Evolutionary conservation across 2,888 invertebrate genomes (phyloP).

Genomic region (Zeuzera pyrina): DNA sequence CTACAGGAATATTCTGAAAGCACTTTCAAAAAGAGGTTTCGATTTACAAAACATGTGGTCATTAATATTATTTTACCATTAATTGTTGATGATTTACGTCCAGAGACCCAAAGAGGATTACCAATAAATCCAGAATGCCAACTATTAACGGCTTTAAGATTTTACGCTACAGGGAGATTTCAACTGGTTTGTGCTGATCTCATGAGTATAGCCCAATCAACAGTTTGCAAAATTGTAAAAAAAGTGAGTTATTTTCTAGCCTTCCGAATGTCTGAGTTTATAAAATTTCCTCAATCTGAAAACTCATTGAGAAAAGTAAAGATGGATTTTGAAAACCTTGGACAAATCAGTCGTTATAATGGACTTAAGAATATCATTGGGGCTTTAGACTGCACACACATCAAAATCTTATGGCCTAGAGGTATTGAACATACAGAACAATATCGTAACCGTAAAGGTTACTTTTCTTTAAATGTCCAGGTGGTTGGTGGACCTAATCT

Average conservation of each 20-base stretch:
- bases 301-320: neutral
- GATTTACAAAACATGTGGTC: neutral
- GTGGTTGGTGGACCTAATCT: slow-evolving; percentile 8
- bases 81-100: neutral
- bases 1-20: neutral
- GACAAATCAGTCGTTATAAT: neutral
- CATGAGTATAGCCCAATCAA: slow-evolving; percentile 1
- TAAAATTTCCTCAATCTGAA: neutral
- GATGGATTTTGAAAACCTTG: neutral
- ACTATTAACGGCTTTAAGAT: slow-evolving; percentile 9
- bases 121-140: slow-evolving; percentile 1
- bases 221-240: slow-evolving; percentile 2
- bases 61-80: neutral
- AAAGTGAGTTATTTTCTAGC: slow-evolving; percentile 1
- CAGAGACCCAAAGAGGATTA: slow-evolving; percentile 1
- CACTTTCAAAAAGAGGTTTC: neutral
- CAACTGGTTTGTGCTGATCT: slow-evolving; percentile 9
- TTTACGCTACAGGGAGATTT: slow-evolving; percentile 13
- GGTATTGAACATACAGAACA: slow-evolving; percentile 4
- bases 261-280: neutral
- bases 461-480: slow-evolving; percentile 12
- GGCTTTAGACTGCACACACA: slow-evolving; percentile 5
- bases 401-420: slow-evolving; percentile 2
- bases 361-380: slow-evolving; percentile 1
- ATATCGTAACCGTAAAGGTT: slow-evolving; percentile 9